These are phyloP conservation scores for Bolborhynchus lineola DNA, from an alignment of 2,113 vertebrate genomes.

Conservation along the genomic window DNA sequence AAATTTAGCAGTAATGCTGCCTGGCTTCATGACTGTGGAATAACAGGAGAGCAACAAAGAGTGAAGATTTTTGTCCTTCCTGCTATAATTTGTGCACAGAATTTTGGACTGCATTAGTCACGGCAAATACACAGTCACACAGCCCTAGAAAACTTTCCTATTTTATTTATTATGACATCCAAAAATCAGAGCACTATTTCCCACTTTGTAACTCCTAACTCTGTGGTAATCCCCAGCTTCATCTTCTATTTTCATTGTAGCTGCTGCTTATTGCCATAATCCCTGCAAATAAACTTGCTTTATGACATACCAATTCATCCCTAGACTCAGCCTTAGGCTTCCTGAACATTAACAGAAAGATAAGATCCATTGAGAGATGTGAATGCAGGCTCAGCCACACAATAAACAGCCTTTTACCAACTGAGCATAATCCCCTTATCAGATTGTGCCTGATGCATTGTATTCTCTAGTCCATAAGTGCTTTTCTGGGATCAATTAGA, in stretches of 20 bases:
- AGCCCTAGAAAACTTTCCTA: background rate
- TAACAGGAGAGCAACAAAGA: background rate
- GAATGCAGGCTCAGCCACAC: background rate
- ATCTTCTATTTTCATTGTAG: background rate
- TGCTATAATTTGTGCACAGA: background rate
- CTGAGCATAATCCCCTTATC: background rate
- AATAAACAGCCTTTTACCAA: background rate
- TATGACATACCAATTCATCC: background rate
- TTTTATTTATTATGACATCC: background rate
- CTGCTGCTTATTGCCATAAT: background rate
- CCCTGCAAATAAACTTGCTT: background rate
- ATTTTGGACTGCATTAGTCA: background rate
- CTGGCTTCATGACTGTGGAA: background rate
- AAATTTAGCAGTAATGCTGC: background rate
- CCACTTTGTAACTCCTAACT: background rate
- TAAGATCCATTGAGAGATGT: background rate
- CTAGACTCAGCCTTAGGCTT: background rate
- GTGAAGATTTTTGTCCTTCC: background rate
- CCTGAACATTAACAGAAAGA: background rate
- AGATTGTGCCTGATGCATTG: background rate
- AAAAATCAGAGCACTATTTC: background rate
- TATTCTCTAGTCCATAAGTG: background rate
- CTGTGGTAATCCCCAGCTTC: background rate
- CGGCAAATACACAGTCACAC: background rate
- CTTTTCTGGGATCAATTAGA: conserved; percentile 25